A percentile compares a stretch with the other conserved stretches of the same genome.
phyloP scores from a whole-genome alignment of 2,888 invertebrate species.

The Vannuccia rotundouncinata region DNA sequence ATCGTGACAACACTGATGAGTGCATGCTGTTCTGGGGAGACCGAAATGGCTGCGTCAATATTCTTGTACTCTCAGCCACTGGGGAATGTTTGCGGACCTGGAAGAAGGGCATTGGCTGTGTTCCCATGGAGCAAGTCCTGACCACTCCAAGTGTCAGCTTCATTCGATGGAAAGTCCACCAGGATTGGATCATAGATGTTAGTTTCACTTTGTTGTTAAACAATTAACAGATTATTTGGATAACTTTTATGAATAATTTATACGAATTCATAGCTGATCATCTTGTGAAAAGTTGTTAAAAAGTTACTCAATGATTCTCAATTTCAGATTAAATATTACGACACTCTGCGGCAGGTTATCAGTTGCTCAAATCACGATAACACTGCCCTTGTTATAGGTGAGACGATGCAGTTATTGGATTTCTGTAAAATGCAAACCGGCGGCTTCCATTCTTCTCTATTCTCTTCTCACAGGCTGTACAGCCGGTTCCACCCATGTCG shows the following conservation, averaged over 20 bases:
- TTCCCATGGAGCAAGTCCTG: slow-evolving; percentile 50
- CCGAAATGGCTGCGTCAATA: slow-evolving; percentile 55
- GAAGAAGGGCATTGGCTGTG: slow-evolving; percentile 55
- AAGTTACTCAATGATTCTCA: slow-evolving; percentile 35
- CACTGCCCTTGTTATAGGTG: slow-evolving; percentile 56
- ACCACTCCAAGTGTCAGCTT: slow-evolving; percentile 49
- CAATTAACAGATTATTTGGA: not conserved
- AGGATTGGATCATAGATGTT: slow-evolving; percentile 57
- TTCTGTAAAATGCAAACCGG: not conserved
- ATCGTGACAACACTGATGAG: slow-evolving; percentile 43
- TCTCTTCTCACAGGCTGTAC: slow-evolving; percentile 48
- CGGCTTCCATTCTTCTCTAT: not conserved
- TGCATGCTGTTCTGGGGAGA: slow-evolving; percentile 56
- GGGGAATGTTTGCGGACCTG: slow-evolving; percentile 53
- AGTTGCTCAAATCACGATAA: slow-evolving; percentile 56
- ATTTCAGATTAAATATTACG: slow-evolving; percentile 52
- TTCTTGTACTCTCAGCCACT: slow-evolving; percentile 52
- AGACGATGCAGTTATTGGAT: slow-evolving; percentile 38
- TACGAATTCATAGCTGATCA: not conserved
- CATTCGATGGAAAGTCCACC: slow-evolving; percentile 55
- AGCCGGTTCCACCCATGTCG: slow-evolving; percentile 53
- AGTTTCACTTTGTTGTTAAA: slow-evolving; percentile 23
- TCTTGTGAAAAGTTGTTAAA: not conserved
- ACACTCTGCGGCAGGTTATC: slow-evolving; percentile 54
- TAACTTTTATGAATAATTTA: not conserved